Evolutionary conservation across 2,797 vertebrate genomes (phyloP).

Genomic region (Scolopax rusticola): DNA sequence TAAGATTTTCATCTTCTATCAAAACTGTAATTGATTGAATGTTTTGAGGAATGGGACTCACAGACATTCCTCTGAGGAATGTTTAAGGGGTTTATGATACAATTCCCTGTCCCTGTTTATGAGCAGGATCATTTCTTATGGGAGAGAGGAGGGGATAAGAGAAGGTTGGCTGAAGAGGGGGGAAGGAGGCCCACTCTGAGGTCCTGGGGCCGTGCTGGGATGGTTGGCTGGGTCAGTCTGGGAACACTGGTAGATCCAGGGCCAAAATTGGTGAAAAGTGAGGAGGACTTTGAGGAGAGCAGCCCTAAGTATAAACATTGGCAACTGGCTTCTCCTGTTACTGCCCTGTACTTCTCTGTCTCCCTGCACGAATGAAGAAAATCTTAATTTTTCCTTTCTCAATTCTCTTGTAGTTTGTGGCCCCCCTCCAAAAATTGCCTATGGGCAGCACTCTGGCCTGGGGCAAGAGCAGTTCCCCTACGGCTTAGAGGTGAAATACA

Average conservation of each 20-base stretch:
- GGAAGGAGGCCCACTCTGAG: rapidly evolving
- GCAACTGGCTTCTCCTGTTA: neutral
- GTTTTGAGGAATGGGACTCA: rapidly evolving
- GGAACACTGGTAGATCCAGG: neutral
- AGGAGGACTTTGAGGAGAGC: neutral
- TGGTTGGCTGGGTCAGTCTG: neutral
- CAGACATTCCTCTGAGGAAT: neutral
- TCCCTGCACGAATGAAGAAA: rapidly evolving
- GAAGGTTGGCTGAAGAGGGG: neutral
- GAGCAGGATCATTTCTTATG: neutral
- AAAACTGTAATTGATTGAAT: rapidly evolving
- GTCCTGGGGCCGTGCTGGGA: neutral
- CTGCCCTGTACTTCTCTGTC: neutral
- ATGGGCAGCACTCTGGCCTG: neutral
- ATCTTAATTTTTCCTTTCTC: neutral
- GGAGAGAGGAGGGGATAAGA: neutral
- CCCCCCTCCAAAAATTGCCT: neutral
- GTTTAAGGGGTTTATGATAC: too few relatives aligned
- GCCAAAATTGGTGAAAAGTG: neutral
- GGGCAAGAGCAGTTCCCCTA: neutral
- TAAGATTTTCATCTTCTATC: rapidly evolving
- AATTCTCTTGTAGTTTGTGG: neutral
- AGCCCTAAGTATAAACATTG: rapidly evolving
- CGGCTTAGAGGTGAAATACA: neutral
- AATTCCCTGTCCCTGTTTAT: neutral